Conservation (phyloP, 2,113 vertebrate species). For the Oncorhynchus clarkii region DNA sequence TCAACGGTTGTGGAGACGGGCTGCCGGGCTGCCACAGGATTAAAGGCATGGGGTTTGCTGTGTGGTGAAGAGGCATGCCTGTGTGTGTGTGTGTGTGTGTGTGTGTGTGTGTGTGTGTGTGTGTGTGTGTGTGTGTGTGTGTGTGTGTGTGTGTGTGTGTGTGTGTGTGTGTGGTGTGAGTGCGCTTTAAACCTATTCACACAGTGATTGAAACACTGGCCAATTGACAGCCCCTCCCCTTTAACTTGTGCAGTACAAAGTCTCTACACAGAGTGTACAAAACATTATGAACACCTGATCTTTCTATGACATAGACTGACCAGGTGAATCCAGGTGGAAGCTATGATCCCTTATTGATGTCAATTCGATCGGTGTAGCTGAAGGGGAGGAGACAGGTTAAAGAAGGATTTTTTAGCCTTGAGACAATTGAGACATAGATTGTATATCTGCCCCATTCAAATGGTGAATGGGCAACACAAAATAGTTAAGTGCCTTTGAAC, state of each 20-base stretch:
- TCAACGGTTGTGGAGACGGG: constrained; percentile 31
- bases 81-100: constrained; percentile 10
- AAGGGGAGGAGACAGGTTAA: too few relatives aligned
- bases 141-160: constrained; percentile 20
- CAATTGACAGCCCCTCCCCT: constrained; percentile 4
- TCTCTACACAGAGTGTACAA: not conserved
- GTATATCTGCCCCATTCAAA: too few relatives aligned
- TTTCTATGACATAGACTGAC: too few relatives aligned
- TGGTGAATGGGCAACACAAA: too few relatives aligned
- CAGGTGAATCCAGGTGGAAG: too few relatives aligned
- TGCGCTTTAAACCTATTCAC: constrained; percentile 10
- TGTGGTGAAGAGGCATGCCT: constrained; percentile 12
- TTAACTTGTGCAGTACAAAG: constrained; percentile 1
- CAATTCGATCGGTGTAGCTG: too few relatives aligned
- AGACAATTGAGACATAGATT: too few relatives aligned
- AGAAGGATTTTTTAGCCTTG: too few relatives aligned
- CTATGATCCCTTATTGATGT: too few relatives aligned
- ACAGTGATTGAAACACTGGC: constrained; percentile 22
- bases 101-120: constrained; percentile 27
- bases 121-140: not conserved
- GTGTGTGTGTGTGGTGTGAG: too few relatives aligned
- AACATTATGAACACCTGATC: too few relatives aligned
- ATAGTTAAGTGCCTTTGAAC: too few relatives aligned
- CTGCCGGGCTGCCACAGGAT: constrained; percentile 10
- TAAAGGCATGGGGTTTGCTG: constrained; percentile 28